Evolutionary conservation across 2,113 vertebrate species (phyloP).

Genomic region (Vulpes vulpes): DNA sequence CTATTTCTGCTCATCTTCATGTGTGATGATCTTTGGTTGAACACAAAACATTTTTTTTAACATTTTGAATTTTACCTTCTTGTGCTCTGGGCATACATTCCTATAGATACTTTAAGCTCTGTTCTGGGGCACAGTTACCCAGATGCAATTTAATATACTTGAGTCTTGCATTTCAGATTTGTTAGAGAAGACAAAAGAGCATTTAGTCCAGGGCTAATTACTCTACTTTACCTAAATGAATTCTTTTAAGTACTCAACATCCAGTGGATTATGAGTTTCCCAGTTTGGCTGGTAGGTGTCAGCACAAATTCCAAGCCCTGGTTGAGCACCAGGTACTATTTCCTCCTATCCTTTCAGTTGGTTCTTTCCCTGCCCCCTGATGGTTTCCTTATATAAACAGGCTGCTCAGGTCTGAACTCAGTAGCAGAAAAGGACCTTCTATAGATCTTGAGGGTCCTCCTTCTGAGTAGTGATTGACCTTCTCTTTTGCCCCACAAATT

Average conservation of each 20-base stretch:
- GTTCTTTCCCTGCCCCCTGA: background rate
- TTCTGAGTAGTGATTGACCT: background rate
- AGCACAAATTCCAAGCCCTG: rapidly evolving
- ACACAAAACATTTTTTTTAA: background rate
- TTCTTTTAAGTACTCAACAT: background rate
- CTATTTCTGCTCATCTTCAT: background rate
- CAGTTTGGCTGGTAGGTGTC: background rate
- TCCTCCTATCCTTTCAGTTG: background rate
- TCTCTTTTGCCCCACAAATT: background rate
- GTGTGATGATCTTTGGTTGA: background rate
- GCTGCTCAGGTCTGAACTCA: background rate
- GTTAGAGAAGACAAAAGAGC: background rate
- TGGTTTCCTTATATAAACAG: rapidly evolving
- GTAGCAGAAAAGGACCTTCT: background rate
- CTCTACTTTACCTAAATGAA: background rate
- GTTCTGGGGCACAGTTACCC: background rate
- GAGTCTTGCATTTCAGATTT: background rate
- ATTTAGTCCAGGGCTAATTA: background rate
- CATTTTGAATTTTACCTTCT: background rate
- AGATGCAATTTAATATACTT: background rate
- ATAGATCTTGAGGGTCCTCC: background rate
- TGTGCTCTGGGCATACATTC: background rate
- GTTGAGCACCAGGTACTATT: background rate
- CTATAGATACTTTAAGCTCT: background rate
- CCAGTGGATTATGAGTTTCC: too few species aligned